phyloP scores from a whole-genome alignment of 2,797 vertebrate genomes.

The Allobates femoralis region DNA sequence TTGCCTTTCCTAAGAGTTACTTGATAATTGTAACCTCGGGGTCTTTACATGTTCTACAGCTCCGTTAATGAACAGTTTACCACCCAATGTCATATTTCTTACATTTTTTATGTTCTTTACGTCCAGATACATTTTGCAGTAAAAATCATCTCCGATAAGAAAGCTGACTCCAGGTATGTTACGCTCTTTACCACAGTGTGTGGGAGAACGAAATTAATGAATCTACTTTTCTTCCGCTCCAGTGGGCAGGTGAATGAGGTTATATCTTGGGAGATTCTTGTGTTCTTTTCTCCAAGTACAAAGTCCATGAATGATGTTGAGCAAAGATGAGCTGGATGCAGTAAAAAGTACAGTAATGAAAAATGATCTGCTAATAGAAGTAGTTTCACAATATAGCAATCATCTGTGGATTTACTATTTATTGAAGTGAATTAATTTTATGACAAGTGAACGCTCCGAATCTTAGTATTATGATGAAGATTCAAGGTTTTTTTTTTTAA shows the following conservation, averaged over 20 bases:
- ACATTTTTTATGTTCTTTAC: neutral
- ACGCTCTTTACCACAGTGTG: neutral
- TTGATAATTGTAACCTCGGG: constrained; percentile 17
- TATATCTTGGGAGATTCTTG: constrained; percentile 23
- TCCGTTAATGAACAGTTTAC: constrained; percentile 10
- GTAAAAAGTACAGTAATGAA: neutral
- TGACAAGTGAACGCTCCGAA: neutral
- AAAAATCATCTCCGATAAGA: neutral
- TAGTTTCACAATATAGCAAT: neutral
- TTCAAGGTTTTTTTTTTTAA: neutral
- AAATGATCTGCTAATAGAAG: neutral
- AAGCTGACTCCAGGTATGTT: constrained; percentile 35
- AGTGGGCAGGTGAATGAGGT: constrained; percentile 40
- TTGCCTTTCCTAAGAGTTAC: neutral
- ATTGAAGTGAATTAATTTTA: neutral
- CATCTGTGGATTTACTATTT: neutral
- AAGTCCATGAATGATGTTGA: neutral
- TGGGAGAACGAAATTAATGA: constrained; percentile 43
- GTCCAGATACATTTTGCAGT: neutral
- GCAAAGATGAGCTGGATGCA: neutral
- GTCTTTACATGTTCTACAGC: neutral
- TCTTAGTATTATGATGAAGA: neutral
- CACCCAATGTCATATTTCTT: neutral
- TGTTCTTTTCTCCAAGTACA: constrained; percentile 4
- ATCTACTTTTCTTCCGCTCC: constrained; percentile 31